Conservation (phyloP, 2,797 vertebrate genomes). For the Enteromius unitaeniatus region DNA sequence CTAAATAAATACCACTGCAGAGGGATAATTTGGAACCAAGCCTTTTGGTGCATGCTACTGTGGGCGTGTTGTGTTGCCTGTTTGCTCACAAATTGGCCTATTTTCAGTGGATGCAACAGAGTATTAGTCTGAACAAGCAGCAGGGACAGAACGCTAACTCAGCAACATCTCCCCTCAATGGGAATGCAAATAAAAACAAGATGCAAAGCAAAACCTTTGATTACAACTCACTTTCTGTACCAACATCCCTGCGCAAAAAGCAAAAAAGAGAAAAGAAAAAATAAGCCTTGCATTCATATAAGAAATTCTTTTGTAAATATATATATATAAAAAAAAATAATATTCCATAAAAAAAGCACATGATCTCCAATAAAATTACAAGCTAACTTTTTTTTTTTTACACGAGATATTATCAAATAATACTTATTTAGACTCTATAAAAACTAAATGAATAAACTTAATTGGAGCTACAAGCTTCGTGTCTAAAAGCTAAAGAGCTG, state of each 20-base stretch:
- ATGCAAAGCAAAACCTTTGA: slow-evolving; percentile 79
- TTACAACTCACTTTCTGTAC: slow-evolving; percentile 72
- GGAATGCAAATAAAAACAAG: slow-evolving; percentile 82
- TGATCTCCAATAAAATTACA: not conserved
- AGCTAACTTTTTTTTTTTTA: not conserved
- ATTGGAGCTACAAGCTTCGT: not conserved
- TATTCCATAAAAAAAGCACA: not conserved
- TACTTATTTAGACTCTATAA: not conserved
- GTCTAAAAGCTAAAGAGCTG: not conserved
- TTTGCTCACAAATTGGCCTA: slow-evolving; percentile 86
- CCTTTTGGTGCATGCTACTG: slow-evolving; percentile 70
- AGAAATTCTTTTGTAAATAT: not conserved
- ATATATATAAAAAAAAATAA: not conserved
- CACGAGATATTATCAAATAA: not conserved
- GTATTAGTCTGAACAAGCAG: slow-evolving; percentile 75
- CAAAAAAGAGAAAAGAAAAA: slow-evolving; percentile 66
- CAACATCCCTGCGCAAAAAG: slow-evolving; percentile 74
- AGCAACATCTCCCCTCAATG: slow-evolving; percentile 76
- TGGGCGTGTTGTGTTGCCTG: slow-evolving; percentile 71
- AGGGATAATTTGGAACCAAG: slow-evolving; percentile 69
- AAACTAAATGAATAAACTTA: not conserved
- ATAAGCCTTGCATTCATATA: slow-evolving; percentile 11
- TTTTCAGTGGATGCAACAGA: slow-evolving; percentile 73
- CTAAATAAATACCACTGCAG: slow-evolving; percentile 74
- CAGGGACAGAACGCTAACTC: slow-evolving; percentile 72